phyloP scores from a whole-genome alignment of 2,113 vertebrate genomes.

The Eublepharis macularius region DNA sequence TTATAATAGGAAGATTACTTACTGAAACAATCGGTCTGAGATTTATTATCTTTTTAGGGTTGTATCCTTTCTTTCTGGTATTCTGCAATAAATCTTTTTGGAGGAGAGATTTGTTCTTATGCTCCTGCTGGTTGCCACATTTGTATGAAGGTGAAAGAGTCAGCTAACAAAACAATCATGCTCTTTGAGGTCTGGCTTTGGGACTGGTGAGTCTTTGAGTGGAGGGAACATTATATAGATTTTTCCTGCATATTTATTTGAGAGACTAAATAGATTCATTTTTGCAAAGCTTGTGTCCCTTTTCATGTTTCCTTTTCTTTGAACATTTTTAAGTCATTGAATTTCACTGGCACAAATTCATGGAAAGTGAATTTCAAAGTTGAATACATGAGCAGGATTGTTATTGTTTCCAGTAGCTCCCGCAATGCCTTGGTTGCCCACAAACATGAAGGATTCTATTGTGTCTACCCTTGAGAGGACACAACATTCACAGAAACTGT shows the following conservation, averaged over 20 bases:
- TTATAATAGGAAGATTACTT: neutral
- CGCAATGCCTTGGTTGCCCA: neutral
- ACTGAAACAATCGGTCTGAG: neutral
- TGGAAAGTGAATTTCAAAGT: slow-evolving; percentile 41
- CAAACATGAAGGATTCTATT: slow-evolving; percentile 13
- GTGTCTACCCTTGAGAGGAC: neutral
- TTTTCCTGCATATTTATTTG: neutral
- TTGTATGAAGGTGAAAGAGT: slow-evolving; percentile 10
- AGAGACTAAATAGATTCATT: slow-evolving; percentile 18
- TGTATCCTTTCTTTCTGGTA: neutral
- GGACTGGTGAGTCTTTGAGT: neutral
- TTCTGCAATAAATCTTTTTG: neutral
- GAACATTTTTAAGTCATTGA: slow-evolving; percentile 29
- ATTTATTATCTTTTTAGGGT: slow-evolving; percentile 1
- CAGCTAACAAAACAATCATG: slow-evolving; percentile 29
- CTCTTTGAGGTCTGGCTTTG: slow-evolving; percentile 16
- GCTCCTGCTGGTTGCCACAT: neutral
- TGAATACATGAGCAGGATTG: neutral
- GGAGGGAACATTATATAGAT: slow-evolving; percentile 20
- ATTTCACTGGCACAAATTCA: slow-evolving; percentile 37
- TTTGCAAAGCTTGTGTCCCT: slow-evolving; percentile 14
- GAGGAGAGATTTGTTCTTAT: neutral
- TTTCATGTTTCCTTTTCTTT: slow-evolving; percentile 31
- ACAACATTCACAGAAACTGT: neutral
- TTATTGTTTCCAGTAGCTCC: slow-evolving; percentile 17